Conservation (phyloP, 2,797 vertebrate species). For the Schizopygopsis pylzovi region DNA sequence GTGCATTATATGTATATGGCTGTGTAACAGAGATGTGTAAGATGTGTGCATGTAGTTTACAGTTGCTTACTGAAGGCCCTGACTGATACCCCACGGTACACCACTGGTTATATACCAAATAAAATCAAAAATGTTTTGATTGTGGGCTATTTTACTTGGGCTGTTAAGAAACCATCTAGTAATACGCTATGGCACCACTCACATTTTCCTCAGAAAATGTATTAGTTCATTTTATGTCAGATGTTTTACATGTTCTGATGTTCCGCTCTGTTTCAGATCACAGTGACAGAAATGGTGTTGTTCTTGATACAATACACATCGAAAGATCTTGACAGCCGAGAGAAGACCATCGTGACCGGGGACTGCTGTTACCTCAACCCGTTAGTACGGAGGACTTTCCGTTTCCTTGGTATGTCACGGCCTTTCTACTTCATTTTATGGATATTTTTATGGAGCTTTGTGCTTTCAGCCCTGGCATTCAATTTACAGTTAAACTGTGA, state of each 20-base stretch:
- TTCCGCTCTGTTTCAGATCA: constrained; percentile 84
- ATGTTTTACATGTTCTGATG: constrained; percentile 63
- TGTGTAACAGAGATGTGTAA: too few relatives aligned
- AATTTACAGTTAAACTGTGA: constrained; percentile 29
- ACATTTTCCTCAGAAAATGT: not conserved
- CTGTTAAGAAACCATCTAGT: not conserved
- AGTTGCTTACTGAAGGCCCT: too few relatives aligned
- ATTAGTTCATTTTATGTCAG: constrained; percentile 1
- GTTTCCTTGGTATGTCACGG: constrained; percentile 89
- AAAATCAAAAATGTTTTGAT: not conserved
- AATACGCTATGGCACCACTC: not conserved
- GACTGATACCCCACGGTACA: too few relatives aligned
- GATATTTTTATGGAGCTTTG: constrained; percentile 25
- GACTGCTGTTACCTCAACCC: constrained; percentile 99
- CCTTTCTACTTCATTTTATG: constrained; percentile 4
- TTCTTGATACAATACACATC: constrained; percentile 97
- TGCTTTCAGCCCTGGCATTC: constrained; percentile 30
- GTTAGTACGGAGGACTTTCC: constrained; percentile 92
- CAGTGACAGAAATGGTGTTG: constrained; percentile 92
- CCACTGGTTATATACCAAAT: not conserved
- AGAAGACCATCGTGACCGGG: constrained; percentile 94
- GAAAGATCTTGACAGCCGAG: constrained; percentile 94
- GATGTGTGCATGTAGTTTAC: too few relatives aligned
- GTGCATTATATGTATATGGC: too few relatives aligned
- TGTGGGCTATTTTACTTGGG: not conserved